Base-by-base conservation (phyloP, 2,888 invertebrate species). In the Rhamphomyia laevipes region DNA sequence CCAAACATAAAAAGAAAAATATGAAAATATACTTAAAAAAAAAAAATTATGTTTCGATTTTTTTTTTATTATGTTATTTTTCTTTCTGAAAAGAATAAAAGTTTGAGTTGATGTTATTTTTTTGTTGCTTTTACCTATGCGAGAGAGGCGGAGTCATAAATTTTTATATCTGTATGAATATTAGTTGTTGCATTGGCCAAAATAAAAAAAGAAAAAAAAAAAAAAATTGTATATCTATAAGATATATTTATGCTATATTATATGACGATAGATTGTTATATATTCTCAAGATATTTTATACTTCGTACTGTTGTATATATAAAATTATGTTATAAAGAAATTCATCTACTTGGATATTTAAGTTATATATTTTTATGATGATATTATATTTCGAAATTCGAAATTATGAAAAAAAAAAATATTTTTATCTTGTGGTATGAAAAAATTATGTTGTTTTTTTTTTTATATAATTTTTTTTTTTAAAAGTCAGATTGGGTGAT, bases 71-170 rank as follows among this genome's bases (percentile, higher is more conserved):
- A 11, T 35, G 37, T 33, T 33, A 13, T 33, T 35, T 35, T n/a
- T n/a, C 2, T 35, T 35, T 13, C 13, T 35, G 35, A 27, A 27
- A 27, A 27, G 23, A 27, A 27, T 27, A 27, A 27, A 27, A 27
- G 4, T 27, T 35, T 35, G n/a, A 13, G n/a, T 35, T 40, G 40
- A 23, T 21, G 13, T 18, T 41, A 7, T 17, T 21, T 41, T 45
- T 13, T 45, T 40, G 35, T 45, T 16, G 18, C 9, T 46, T 4
- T 38, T 21, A 40, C 40, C 40, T 38, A 18, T 15, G 37, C 46
- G 27, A 42, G 42, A 42, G 27, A 45, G 51, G 54, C 50, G 53
- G 52, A 54, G 54, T 54, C 51, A 54, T 52, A 54, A 54, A 54
- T 51, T 54, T 53, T 52, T 51, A 51, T 51, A 46, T 43, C 18